phyloP scores from a whole-genome alignment of 2,888 invertebrate species.

The Synanthedon andrenaeformis region DNA sequence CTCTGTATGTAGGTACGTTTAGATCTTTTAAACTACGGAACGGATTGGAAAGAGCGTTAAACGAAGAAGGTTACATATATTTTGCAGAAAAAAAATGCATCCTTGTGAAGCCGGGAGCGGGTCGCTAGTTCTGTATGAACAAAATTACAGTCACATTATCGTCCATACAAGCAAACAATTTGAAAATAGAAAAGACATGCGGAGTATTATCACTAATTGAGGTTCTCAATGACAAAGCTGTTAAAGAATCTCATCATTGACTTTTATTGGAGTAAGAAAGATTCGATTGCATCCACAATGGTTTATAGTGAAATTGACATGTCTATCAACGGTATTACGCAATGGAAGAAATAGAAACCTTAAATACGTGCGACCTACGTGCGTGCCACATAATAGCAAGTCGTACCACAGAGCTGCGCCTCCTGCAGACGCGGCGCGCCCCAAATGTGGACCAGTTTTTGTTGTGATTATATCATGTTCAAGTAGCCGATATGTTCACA shows the following conservation, averaged over 20 bases:
- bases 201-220: too few species aligned
- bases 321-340: slow-evolving; percentile 21
- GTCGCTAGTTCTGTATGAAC: too few species aligned
- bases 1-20: too few species aligned
- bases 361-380: slow-evolving; percentile 24
- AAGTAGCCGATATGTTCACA: not conserved
- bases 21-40: too few species aligned
- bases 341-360: slow-evolving; percentile 34
- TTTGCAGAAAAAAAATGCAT: too few species aligned
- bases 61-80: too few species aligned
- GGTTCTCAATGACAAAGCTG: too few species aligned
- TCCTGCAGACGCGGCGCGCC: slow-evolving; percentile 6
- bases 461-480: not conserved
- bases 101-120: too few species aligned
- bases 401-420: slow-evolving; percentile 2
- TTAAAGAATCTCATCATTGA: not conserved
- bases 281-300: slow-evolving; percentile 5
- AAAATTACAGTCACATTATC: too few species aligned
- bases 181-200: too few species aligned
- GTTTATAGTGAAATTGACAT: slow-evolving; percentile 24
- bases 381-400: slow-evolving; percentile 15
- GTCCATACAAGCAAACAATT: too few species aligned
- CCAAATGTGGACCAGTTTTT: not conserved
- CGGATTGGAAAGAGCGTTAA: too few species aligned
- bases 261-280: not conserved